phyloP scores from a whole-genome alignment of 2,113 vertebrate species.

The Eublepharis macularius region DNA sequence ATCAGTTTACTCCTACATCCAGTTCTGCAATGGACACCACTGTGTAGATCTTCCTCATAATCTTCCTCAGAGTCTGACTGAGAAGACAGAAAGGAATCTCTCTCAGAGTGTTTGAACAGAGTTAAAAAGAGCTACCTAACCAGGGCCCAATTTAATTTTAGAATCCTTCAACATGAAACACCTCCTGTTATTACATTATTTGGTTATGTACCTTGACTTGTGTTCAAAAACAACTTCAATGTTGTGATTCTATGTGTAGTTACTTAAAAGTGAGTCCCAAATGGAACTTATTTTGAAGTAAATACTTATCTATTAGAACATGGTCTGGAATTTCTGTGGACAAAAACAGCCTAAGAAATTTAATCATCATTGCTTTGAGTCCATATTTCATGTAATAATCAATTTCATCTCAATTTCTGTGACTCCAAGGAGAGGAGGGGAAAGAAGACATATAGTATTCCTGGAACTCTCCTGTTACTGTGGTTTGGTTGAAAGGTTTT shows the following conservation, averaged over 20 bases:
- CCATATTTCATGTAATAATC: background rate
- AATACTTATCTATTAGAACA: too few species aligned
- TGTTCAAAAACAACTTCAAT: background rate
- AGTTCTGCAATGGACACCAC: background rate
- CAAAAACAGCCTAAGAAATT: background rate
- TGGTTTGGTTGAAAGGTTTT: slow-evolving; percentile 1
- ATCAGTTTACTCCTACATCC: background rate
- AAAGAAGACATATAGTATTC: too few species aligned
- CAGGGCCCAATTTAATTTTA: background rate
- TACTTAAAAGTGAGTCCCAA: too few species aligned
- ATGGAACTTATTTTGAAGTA: too few species aligned
- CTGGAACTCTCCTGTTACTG: background rate
- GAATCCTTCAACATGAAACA: background rate
- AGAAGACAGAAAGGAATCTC: background rate
- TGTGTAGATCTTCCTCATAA: background rate
- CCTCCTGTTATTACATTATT: background rate
- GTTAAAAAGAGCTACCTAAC: background rate
- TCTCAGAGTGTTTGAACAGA: background rate
- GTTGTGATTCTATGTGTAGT: too few species aligned
- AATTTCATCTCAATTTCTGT: background rate
- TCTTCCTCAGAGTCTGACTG: background rate
- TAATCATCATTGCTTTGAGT: background rate
- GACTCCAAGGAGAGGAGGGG: too few species aligned
- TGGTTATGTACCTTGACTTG: background rate
- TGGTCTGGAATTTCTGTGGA: background rate